A percentile compares a stretch with the other conserved stretches of the same genome.
Conservation (phyloP, 2,888 invertebrate species). For the Lapara coniferarum region DNA sequence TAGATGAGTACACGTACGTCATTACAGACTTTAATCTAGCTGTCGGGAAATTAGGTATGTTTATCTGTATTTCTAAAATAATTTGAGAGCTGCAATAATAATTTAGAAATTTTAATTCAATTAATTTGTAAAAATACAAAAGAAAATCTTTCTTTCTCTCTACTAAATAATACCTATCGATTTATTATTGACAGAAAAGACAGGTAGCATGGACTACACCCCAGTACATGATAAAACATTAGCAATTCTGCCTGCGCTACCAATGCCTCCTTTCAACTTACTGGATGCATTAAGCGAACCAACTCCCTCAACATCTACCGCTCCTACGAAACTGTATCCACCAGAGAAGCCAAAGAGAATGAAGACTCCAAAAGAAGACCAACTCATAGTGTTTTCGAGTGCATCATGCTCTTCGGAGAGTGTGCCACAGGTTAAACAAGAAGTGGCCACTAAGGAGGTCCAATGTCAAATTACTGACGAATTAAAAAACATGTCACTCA, state of each 20-base stretch:
- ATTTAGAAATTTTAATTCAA: not conserved
- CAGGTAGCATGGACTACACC: constrained; percentile 45
- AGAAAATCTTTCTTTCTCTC: too few relatives aligned
- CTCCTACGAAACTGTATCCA: constrained; percentile 56
- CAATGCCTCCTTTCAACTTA: constrained; percentile 48
- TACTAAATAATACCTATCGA: not conserved
- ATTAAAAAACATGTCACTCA: constrained; percentile 43
- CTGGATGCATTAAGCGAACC: constrained; percentile 69
- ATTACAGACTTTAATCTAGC: constrained; percentile 73
- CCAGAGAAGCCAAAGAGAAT: constrained; percentile 47
- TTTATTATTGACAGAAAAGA: constrained; percentile 50
- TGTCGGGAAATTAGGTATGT: constrained; percentile 60
- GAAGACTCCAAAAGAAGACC: constrained; percentile 55
- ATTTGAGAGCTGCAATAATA: not conserved
- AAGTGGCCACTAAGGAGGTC: constrained; percentile 45
- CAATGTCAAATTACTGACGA: constrained; percentile 50
- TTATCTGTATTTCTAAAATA: not conserved
- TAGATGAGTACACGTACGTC: constrained; percentile 73
- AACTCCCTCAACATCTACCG: constrained; percentile 56
- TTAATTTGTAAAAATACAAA: too few relatives aligned
- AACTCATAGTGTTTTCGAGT: constrained; percentile 69
- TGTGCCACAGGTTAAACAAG: constrained; percentile 45
- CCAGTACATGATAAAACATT: constrained; percentile 61
- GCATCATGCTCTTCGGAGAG: constrained; percentile 66
- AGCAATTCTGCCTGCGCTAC: constrained; percentile 34